A percentile compares a stretch with the other conserved stretches of the same genome.
Evolutionary conservation across 2,888 invertebrate species (phyloP).

Genomic region (Drosophila buzzatii): DNA sequence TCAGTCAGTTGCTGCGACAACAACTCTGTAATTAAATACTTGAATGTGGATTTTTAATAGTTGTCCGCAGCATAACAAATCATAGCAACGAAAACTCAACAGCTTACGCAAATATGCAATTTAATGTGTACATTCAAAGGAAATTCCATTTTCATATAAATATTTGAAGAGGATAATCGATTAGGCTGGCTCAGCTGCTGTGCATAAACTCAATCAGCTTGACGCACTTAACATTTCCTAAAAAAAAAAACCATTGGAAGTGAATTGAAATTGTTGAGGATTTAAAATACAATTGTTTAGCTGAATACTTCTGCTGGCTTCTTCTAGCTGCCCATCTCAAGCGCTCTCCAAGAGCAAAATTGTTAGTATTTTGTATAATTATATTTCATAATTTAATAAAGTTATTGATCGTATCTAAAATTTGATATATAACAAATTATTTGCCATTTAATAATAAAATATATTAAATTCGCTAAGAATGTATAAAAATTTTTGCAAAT

Average conservation of each 20-base stretch:
- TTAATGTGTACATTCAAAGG: neutral
- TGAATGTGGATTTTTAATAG: neutral
- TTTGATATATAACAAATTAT: neutral
- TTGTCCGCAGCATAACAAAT: neutral
- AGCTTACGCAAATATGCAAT: neutral
- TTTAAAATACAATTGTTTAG: neutral
- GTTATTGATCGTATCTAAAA: neutral
- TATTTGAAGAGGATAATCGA: conserved; percentile 10
- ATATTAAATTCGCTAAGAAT: neutral
- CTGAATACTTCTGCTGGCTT: neutral
- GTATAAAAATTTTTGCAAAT: no score
- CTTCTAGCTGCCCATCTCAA: neutral
- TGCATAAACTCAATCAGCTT: neutral
- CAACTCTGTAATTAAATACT: conserved; percentile 25
- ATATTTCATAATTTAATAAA: neutral
- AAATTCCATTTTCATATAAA: conserved; percentile 1
- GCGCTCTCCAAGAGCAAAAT: neutral
- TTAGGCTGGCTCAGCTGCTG: neutral
- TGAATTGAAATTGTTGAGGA: neutral
- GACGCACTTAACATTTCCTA: neutral
- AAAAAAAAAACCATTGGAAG: neutral
- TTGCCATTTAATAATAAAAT: neutral
- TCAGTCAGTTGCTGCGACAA: conserved; percentile 4
- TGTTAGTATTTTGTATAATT: neutral
- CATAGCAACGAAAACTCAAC: neutral